Evolutionary conservation across 2,888 invertebrate species (phyloP), one percentile per base, ranked within the genome.

Genomic region (Dyspetes luteomarginatus): DNA sequence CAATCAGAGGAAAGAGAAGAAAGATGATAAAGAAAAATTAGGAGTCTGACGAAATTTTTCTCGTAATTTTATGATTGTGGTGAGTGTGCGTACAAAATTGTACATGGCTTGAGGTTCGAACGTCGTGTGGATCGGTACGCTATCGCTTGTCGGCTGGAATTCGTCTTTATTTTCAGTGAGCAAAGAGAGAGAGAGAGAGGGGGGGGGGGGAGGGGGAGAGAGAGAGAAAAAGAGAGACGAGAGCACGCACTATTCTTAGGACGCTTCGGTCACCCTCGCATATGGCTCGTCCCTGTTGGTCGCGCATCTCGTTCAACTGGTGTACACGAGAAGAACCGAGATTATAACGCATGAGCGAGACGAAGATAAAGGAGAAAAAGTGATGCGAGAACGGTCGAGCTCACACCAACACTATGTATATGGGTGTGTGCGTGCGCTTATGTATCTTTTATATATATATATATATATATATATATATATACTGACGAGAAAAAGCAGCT

Each of bases 91-190:
- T 48, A n/a, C 17, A 3, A 15, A 15, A 5, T 5, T 19, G 36
- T 45, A 45, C 22, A 48, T 36, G 64, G 5, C 58, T 74, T 30
- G 73, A 74, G 55, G 41, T 71, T 79, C 56, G 48, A 69, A 69
- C 69, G 65, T 60, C 71, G 48, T 36, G 30, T 65, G 64, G 64
- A 65, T 78, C 73, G 72, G 67, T 60, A 48, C 69, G 50, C 74
- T 69, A 78, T 75, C 78, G 77, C 72, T 78, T 69, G 68, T 69
- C 52, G 75, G 26, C 78, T 82, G 83, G 82, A 83, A 83, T 83
- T 79, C 78, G 80, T 82, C 80, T 83, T 82, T 82, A 82, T 83
- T 83, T 81, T 83, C 77, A 81, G 82, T 78, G 36, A 45, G 76
- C 69, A 50, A 56, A 43, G 60, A 19, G 62, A 50, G 64, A 15